Base-by-base conservation (phyloP, 1,140 invertebrate species). In the Gryllus bimaculatus region DNA sequence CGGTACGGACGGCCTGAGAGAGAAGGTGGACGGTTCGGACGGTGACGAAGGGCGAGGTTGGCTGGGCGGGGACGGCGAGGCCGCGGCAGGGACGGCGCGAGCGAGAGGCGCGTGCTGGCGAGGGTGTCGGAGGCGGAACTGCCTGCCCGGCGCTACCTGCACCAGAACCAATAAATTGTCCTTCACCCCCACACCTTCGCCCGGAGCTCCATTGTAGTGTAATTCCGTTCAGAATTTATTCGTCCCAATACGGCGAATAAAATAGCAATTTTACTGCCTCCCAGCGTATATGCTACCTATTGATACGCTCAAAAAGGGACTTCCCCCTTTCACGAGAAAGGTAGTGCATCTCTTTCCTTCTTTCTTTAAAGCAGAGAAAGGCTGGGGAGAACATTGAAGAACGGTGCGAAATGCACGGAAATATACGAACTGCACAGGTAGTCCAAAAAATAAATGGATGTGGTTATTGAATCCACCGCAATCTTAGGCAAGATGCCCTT, bases 171-270 rank as follows among this genome's bases (percentile, higher is more conserved):
- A 66, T 66, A 66, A 66, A 66, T 66, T 66, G 54, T 66, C 54
- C 54, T 66, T 66, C 54, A 3, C 54, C 10, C 10, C 54, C 18
- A 18, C 54, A 66, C 54, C 54, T 66, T 18, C 10, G 10, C 18
- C 10, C 18, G 54, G 18, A 18, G 54, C 54, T 66, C 54, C 54
- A 66, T 66, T 66, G 54, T 66, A 66, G 54, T 66, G 54, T 66
- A 66, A 66, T 66, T 66, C 54, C 54, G 54, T 66, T 66, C 54
- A 66, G 54, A 66, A 66, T 66, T 66, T 66, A 66, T 66, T 66
- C 54, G 54, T 66, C 54, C 54, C 54, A 66, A 66, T 66, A 66
- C 54, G 54, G 54, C 54, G 54, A 66, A 66, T 66, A 66, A 66
- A 66, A 66, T 66, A 66, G 54, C 54, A 66, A 66, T 66, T 66